Evolutionary conservation across 2,888 invertebrate genomes (phyloP).

Genomic region (Prenolepis imparis): DNA sequence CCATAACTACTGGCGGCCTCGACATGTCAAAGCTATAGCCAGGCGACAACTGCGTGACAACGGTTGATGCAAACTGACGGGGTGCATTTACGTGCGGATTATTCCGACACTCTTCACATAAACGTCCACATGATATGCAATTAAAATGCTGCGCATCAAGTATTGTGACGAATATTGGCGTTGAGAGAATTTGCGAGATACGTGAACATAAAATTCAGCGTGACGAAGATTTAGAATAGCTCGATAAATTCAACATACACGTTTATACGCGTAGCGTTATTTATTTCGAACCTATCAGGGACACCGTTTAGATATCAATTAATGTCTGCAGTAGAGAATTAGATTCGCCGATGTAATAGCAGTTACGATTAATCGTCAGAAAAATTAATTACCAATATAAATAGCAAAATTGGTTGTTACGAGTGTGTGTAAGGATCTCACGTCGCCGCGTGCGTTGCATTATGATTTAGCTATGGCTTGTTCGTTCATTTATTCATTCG

Average conservation of each 20-base stretch:
- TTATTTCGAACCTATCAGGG: not conserved
- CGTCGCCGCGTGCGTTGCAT: not conserved
- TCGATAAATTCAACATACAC: slow-evolving; percentile 9
- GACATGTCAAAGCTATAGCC: slow-evolving; percentile 35
- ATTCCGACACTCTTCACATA: slow-evolving; percentile 7
- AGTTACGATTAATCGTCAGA: not conserved
- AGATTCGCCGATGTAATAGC: not conserved
- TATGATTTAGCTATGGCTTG: not conserved
- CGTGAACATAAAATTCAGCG: not conserved
- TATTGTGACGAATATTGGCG: not conserved
- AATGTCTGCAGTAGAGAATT: not conserved
- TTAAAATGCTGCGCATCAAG: slow-evolving; percentile 4
- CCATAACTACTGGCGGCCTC: slow-evolving; percentile 40
- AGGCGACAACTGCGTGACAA: slow-evolving; percentile 48
- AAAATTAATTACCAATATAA: slow-evolving; percentile 35
- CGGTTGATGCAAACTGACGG: slow-evolving; percentile 26
- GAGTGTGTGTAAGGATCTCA: not conserved
- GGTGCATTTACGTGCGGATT: slow-evolving; percentile 32
- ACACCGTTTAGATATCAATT: slow-evolving; percentile 10
- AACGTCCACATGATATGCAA: slow-evolving; percentile 16
- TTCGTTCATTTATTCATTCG: slow-evolving; percentile 30
- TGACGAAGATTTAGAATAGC: not conserved
- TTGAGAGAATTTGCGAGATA: not conserved
- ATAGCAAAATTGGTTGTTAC: slow-evolving; percentile 16
- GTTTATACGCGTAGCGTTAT: not conserved